Evolutionary conservation across 2,888 invertebrate genomes (phyloP).

Genomic region (Ophion slaviceki): DNA sequence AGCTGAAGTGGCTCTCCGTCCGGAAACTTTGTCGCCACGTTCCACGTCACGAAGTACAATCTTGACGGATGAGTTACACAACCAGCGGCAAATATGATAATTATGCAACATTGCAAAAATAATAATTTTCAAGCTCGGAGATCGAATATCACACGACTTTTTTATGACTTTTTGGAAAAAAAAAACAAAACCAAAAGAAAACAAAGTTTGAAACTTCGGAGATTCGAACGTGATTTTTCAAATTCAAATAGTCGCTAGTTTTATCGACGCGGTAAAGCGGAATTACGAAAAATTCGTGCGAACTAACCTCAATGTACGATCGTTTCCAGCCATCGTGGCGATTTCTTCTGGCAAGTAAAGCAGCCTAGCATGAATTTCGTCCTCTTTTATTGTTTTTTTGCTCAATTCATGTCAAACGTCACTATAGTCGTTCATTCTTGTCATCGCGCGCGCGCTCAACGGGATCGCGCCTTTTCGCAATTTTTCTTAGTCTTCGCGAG

Average conservation of each 20-base stretch:
- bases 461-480: not conserved
- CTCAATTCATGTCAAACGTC: constrained; percentile 14
- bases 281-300: not conserved
- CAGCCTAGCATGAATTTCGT: not conserved
- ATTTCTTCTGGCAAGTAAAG: not conserved
- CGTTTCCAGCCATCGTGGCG: constrained; percentile 37
- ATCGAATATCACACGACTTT: not conserved
- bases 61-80: constrained; percentile 82
- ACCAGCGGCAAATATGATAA: not conserved
- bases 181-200: not conserved
- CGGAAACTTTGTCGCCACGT: constrained; percentile 93
- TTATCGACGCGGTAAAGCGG: not conserved
- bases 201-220: not conserved
- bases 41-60: constrained; percentile 94
- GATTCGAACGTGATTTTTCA: not conserved
- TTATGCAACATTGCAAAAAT: not conserved
- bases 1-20: constrained; percentile 90
- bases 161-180: not conserved
- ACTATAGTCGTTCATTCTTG: constrained; percentile 12
- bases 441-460: not conserved
- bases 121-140: not conserved
- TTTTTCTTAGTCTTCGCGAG: not conserved
- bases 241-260: not conserved
- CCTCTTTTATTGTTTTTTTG: not conserved
- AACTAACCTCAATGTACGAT: constrained; percentile 49